Evolutionary conservation across 2,113 vertebrate species (phyloP).

Genomic region (Microtus richardsoni): DNA sequence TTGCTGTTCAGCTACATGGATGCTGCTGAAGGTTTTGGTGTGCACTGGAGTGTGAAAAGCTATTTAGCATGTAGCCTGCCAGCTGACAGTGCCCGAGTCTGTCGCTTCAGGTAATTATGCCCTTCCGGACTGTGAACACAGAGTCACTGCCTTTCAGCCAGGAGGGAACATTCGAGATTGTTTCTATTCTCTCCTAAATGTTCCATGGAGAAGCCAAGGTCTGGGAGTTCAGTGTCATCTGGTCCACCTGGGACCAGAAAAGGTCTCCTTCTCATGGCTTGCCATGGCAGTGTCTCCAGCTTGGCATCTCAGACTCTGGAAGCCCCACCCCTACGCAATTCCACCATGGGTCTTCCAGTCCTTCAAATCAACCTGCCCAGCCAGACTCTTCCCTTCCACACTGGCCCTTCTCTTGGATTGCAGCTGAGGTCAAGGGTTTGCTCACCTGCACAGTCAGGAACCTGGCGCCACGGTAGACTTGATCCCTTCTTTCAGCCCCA

Average conservation of each 20-base stretch:
- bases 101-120: background rate
- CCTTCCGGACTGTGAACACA: background rate
- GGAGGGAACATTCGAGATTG: background rate
- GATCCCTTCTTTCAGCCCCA: background rate
- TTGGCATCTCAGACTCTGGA: background rate
- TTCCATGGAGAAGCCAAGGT: background rate
- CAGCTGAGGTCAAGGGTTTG: background rate
- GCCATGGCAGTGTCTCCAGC: background rate
- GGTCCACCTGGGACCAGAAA: background rate
- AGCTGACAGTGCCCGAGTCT: background rate
- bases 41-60: background rate
- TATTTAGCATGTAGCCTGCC: constrained; percentile 27
- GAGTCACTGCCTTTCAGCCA: background rate
- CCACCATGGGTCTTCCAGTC: background rate
- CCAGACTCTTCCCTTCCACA: background rate
- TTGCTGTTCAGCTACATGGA: constrained; percentile 30
- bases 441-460: background rate
- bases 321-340: background rate
- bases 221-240: background rate
- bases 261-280: background rate
- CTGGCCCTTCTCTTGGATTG: background rate
- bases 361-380: background rate
- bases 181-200: background rate
- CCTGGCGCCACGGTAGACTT: background rate
- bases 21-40: background rate